phyloP scores from a whole-genome alignment of 2,113 vertebrate genomes.

The Fulmarus glacialis region DNA sequence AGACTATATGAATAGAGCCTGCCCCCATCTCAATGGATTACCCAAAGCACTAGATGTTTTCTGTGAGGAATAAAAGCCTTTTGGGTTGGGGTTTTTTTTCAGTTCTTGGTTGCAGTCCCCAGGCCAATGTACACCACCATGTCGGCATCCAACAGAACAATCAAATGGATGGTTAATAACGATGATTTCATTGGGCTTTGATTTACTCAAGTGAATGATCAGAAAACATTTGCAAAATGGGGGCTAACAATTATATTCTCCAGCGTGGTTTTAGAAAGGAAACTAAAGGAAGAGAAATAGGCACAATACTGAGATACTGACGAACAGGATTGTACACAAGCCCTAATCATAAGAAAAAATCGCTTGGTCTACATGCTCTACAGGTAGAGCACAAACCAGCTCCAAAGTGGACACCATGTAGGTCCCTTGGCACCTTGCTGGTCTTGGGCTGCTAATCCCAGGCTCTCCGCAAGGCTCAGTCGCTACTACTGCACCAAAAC shows the following conservation, averaged over 20 bases:
- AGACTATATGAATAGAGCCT: background rate
- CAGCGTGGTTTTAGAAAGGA: background rate
- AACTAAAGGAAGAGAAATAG: background rate
- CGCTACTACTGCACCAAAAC: background rate
- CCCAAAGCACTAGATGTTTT: conserved; percentile 9
- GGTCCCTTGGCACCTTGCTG: background rate
- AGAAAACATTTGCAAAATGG: background rate
- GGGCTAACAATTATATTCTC: background rate
- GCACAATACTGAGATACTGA: background rate
- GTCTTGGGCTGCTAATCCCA: background rate
- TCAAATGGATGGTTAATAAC: background rate
- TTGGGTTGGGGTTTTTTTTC: background rate
- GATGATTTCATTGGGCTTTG: background rate
- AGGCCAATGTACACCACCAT: background rate
- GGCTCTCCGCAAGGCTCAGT: background rate
- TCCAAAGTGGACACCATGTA: rapidly evolving
- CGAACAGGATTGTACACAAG: background rate
- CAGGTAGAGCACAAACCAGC: background rate
- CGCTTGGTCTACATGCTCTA: background rate
- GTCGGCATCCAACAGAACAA: background rate
- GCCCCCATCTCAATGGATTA: background rate
- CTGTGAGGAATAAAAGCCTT: background rate
- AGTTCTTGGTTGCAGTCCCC: background rate
- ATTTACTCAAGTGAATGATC: background rate
- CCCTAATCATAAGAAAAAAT: background rate